Evolutionary conservation across 2,797 vertebrate genomes (phyloP).

Genomic region (Danio aesculapii): DNA sequence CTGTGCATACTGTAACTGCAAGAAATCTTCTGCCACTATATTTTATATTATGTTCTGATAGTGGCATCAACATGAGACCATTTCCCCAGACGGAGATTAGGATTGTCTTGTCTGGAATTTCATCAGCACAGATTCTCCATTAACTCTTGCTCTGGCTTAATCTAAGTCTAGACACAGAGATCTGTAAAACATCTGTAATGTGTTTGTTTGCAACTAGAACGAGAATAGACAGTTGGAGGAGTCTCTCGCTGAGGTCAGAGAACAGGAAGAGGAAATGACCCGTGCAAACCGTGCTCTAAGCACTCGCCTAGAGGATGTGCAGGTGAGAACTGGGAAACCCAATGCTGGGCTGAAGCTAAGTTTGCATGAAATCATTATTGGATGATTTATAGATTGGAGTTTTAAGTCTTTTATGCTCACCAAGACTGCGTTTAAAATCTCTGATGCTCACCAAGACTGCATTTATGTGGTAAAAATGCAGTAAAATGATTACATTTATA

Average conservation of each 20-base stretch:
- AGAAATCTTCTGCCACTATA: not conserved
- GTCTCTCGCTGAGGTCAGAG: conserved; percentile 80
- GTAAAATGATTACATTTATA: no score
- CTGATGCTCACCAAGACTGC: not conserved
- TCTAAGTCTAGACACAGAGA: conserved; percentile 2
- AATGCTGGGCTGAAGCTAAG: not conserved
- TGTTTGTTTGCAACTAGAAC: conserved; percentile 73
- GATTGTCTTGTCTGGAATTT: not conserved
- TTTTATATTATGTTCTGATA: conserved; percentile 7
- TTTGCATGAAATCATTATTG: not conserved
- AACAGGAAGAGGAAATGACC: conserved; percentile 84
- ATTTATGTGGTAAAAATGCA: not conserved
- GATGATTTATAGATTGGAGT: not conserved
- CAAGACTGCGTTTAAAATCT: not conserved
- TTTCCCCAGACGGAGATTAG: conserved; percentile 20
- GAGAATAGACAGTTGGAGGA: conserved; percentile 85
- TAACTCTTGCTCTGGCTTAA: conserved; percentile 13
- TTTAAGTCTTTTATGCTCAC: not conserved
- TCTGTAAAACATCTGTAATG: conserved; percentile 15
- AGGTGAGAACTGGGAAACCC: conserved; percentile 74
- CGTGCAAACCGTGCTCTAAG: conserved; percentile 82
- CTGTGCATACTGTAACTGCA: no score
- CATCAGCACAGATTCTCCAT: not conserved
- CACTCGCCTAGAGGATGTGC: conserved; percentile 83
- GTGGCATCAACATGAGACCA: not conserved